These are phyloP conservation scores for Hypocryptadius cinnamomeus DNA, from an alignment of 2,113 vertebrate genomes.

Conservation along the genomic window DNA sequence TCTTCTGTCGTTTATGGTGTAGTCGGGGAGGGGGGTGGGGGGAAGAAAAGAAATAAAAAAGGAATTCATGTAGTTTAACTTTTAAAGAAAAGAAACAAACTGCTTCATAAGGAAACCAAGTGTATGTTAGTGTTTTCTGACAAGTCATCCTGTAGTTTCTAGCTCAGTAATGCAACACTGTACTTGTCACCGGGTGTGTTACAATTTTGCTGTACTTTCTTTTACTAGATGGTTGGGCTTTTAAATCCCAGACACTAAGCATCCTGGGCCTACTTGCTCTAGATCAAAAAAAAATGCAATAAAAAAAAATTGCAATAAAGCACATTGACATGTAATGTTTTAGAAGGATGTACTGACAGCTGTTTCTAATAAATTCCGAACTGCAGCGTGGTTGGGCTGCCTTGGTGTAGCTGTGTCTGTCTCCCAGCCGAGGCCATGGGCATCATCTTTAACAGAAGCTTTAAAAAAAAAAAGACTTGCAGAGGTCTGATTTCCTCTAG, in stretches of 20 bases:
- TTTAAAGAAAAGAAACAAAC: constrained; percentile 63
- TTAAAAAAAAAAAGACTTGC: background rate
- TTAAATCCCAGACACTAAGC: constrained; percentile 72
- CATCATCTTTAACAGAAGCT: background rate
- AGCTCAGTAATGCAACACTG: constrained; percentile 76
- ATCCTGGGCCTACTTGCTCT: constrained; percentile 75
- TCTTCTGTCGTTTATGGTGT: constrained; percentile 78
- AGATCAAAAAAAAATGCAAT: constrained; percentile 69
- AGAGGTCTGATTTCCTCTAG: background rate
- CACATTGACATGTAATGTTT: constrained; percentile 66
- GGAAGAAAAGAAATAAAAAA: background rate
- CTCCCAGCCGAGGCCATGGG: background rate
- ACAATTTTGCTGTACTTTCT: constrained; percentile 73
- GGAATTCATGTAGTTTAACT: constrained; percentile 73
- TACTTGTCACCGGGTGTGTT: constrained; percentile 75
- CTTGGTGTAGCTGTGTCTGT: constrained; percentile 20
- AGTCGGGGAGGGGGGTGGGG: constrained; percentile 18
- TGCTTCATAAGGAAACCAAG: constrained; percentile 76
- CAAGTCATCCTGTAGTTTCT: constrained; percentile 77
- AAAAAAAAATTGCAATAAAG: constrained; percentile 76
- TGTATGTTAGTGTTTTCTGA: constrained; percentile 72
- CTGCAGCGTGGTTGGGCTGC: constrained; percentile 38
- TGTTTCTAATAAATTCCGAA: constrained; percentile 64
- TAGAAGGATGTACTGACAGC: constrained; percentile 65
- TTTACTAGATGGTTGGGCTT: constrained; percentile 69